Percentiles rank a stretch among this genome's conserved stretches.
Evolutionary conservation across 2,888 invertebrate genomes (phyloP).

Genomic region (Acanthosepion lycidas): DNA sequence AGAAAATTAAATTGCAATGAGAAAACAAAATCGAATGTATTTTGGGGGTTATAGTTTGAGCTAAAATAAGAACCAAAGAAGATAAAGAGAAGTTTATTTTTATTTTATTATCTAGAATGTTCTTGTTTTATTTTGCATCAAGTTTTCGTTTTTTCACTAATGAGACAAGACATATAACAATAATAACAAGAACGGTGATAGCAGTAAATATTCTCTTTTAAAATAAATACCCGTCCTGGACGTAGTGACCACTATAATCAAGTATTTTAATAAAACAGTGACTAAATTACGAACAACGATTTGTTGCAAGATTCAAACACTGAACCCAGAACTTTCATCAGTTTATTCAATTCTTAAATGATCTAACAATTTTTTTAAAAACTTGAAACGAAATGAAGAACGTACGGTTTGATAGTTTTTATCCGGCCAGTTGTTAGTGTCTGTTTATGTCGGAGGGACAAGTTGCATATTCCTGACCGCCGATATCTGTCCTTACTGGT

Average conservation of each 20-base stretch:
- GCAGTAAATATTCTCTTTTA: background rate
- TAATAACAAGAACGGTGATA: background rate
- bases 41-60: too few species aligned
- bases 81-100: too few species aligned
- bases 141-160: background rate
- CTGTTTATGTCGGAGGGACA: constrained; percentile 1
- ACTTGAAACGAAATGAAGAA: background rate
- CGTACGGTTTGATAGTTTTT: background rate
- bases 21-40: too few species aligned
- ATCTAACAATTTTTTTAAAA: background rate
- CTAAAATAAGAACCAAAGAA: too few species aligned
- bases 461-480: background rate
- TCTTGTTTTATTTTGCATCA: background rate
- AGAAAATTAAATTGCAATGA: too few species aligned
- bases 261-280: background rate
- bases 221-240: constrained; percentile 33
- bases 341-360: background rate
- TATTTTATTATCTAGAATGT: background rate
- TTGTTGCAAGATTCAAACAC: background rate
- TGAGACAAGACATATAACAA: background rate
- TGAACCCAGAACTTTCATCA: background rate
- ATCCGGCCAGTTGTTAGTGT: background rate
- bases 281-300: background rate
- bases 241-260: background rate
- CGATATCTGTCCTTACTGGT: background rate